phyloP scores from a whole-genome alignment of 2,888 invertebrate species.

The Hyppa rectilinea region DNA sequence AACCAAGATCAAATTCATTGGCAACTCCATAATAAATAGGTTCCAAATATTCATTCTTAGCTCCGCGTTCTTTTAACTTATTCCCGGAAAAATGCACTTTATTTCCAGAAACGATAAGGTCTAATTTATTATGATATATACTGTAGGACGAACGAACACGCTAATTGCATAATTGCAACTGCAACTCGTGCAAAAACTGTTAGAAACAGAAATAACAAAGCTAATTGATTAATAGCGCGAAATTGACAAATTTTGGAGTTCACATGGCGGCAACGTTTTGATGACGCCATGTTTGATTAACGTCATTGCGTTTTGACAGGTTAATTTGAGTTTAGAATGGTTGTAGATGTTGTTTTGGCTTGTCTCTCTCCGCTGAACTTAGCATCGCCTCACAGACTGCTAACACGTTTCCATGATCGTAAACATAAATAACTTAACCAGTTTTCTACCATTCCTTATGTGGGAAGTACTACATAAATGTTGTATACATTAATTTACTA shows the following conservation, averaged over 20 bases:
- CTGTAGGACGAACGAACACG: constrained; percentile 21
- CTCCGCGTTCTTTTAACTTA: neutral
- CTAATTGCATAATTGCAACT: constrained; percentile 49
- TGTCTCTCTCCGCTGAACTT: constrained; percentile 30
- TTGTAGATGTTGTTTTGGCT: constrained; percentile 35
- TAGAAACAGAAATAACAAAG: constrained; percentile 39
- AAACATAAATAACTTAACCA: constrained; percentile 34
- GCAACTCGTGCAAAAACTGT: constrained; percentile 39
- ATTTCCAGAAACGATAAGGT: neutral
- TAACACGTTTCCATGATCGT: constrained; percentile 30
- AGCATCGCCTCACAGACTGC: constrained; percentile 21
- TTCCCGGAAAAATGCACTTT: constrained; percentile 22
- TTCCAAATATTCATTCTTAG: constrained; percentile 13
- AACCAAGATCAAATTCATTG: constrained; percentile 46
- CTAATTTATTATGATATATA: constrained; percentile 2
- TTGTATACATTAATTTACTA: constrained; percentile 13
- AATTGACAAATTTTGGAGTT: constrained; percentile 31
- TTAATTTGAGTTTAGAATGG: constrained; percentile 38
- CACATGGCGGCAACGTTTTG: constrained; percentile 10
- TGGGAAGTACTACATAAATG: neutral
- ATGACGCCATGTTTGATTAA: constrained; percentile 43
- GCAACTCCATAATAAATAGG: constrained; percentile 15
- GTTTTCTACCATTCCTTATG: constrained; percentile 35
- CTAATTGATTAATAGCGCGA: constrained; percentile 47
- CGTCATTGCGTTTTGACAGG: constrained; percentile 35